Conservation (phyloP, 2,888 invertebrate genomes). For the Monoplex corrugatus region DNA sequence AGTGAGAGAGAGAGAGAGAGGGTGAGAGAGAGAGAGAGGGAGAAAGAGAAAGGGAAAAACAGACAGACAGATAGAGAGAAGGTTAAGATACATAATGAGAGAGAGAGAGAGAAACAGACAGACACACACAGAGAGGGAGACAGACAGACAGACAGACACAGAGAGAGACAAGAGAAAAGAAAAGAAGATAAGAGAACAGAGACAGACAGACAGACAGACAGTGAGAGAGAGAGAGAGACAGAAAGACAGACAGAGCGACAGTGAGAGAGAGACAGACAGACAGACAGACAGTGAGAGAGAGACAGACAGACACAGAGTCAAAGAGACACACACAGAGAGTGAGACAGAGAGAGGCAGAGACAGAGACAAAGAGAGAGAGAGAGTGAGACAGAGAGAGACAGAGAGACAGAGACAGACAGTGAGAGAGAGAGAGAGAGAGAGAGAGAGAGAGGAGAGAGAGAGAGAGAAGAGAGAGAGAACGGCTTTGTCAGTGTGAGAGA, state of each 20-base stretch:
- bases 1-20: too few species aligned
- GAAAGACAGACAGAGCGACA: not conserved
- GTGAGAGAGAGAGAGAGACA: not conserved
- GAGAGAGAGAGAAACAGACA: too few species aligned
- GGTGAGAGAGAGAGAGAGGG: too few species aligned
- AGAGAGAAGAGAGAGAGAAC: too few species aligned
- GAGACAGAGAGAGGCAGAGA: too few species aligned
- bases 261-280: not conserved
- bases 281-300: not conserved
- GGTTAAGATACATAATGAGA: too few species aligned
- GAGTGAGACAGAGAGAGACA: not conserved
- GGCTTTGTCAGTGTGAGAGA: too few species aligned
- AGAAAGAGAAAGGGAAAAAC: too few species aligned
- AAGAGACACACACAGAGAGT: too few species aligned
- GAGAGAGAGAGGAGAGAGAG: not conserved
- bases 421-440: not conserved
- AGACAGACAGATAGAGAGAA: not conserved
- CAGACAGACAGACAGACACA: not conserved
- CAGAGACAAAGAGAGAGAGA: too few species aligned
- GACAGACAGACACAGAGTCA: not conserved
- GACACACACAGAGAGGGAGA: not conserved
- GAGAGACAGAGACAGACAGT: not conserved
- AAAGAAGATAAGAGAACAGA: too few species aligned
- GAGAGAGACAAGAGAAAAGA: not conserved
- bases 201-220: not conserved